phyloP scores from a whole-genome alignment of 2,113 vertebrate species.

The Anas platyrhynchos region DNA sequence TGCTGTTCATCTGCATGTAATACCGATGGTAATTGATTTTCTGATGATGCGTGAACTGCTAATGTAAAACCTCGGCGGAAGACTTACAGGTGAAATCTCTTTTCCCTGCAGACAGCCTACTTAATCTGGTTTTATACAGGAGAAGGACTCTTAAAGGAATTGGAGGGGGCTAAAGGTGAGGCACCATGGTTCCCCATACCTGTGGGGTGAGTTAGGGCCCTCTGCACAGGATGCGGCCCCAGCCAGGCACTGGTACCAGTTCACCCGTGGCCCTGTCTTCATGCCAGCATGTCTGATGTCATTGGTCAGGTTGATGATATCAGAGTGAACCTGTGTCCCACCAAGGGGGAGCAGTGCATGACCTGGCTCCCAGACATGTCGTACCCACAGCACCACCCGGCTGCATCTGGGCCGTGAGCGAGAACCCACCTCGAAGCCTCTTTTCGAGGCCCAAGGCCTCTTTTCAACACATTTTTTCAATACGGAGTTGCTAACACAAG shows the following conservation, averaged over 20 bases:
- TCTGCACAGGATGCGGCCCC: neutral
- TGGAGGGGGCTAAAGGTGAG: accelerated
- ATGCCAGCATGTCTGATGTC: no score
- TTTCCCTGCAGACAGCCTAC: constrained; percentile 9
- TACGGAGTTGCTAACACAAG: neutral
- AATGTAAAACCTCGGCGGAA: constrained; percentile 50
- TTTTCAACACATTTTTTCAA: neutral
- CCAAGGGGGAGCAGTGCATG: no score
- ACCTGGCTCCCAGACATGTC: no score
- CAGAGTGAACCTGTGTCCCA: no score
- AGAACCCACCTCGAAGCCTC: neutral
- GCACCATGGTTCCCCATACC: no score
- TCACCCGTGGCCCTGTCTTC: neutral
- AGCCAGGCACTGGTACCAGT: neutral
- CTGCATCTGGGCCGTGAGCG: neutral
- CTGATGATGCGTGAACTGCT: constrained; percentile 45
- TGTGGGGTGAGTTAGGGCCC: neutral
- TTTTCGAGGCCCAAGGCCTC: neutral
- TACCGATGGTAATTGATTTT: constrained; percentile 58
- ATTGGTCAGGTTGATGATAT: no score
- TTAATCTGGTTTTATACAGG: constrained; percentile 7
- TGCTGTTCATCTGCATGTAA: constrained; percentile 57
- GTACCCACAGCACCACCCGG: no score
- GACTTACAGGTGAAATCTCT: constrained; percentile 49
- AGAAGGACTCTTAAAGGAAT: neutral